These are phyloP conservation scores for Trinectes maculatus DNA, from an alignment of 2,113 vertebrate species.

Conservation along the genomic window DNA sequence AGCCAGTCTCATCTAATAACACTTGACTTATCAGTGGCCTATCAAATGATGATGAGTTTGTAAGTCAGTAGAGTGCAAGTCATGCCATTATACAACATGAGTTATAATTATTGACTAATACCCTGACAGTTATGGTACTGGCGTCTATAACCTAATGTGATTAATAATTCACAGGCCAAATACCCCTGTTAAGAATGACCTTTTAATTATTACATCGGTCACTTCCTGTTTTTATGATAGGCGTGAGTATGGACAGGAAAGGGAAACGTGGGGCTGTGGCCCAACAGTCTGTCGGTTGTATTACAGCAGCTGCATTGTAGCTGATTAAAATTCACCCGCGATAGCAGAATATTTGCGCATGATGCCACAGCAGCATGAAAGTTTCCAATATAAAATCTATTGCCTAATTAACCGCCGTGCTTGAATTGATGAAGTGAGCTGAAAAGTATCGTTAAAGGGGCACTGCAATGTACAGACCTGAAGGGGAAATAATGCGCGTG, in stretches of 20 bases:
- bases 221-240: background rate
- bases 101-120: background rate
- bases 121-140: background rate
- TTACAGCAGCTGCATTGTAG: slow-evolving; percentile 42
- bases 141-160: background rate
- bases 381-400: slow-evolving; percentile 64
- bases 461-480: slow-evolving; percentile 27
- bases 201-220: background rate
- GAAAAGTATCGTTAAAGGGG: slow-evolving; percentile 57
- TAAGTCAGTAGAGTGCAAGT: background rate
- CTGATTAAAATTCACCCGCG: slow-evolving; percentile 71
- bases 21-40: no score
- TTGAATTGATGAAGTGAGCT: slow-evolving; percentile 66
- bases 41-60: background rate
- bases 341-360: slow-evolving; percentile 57
- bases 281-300: slow-evolving; percentile 24
- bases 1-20: no score
- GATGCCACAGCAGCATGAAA: slow-evolving; percentile 58
- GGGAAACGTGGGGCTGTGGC: background rate
- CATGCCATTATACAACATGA: no score
- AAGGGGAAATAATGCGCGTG: slow-evolving; percentile 22
- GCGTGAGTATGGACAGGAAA: background rate
- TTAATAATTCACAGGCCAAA: slow-evolving; percentile 1
- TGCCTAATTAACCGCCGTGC: slow-evolving; percentile 69
- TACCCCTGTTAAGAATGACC: background rate